Evolutionary conservation across 2,113 vertebrate genomes (phyloP), one percentile per base, ranked within the genome.

Genomic region (Lethenteron camtschaticum): DNA sequence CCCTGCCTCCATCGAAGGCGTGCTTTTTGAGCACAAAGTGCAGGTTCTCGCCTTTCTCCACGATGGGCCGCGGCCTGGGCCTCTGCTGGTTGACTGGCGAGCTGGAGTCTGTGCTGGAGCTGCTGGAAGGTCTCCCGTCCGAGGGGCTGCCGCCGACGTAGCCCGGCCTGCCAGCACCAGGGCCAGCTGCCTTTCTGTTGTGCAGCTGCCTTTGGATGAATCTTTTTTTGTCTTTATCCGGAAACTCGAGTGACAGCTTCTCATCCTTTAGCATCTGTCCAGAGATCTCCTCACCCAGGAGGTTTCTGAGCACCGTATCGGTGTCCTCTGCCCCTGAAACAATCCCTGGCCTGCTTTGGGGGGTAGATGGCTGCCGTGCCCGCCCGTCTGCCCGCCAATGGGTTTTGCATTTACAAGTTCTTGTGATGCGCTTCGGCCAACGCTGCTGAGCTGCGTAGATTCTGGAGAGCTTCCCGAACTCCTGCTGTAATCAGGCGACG

Each of bases 121-220:
- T 90, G 0, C 89, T 95, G 68, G 92, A 83, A 0, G 89, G 89
- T 58, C 89, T 81, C 77, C 94, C 90, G 87, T 90, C 94, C 73
- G 95, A 82, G 75, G 92, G 89, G 60, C 87, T 85, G 41, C 41
- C 41, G 5, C 41, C 41, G 6, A 41, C 41, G 41, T 41, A 41
- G 9, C 63, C 69, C 95, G 81, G 57, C 90, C 79, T 1, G 87
- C 87, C 66, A 95, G 78, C 76, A 94, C 96, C 68, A 91, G 79
- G 71, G 94, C 90, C 56, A 86, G 81, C 76, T 84, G 81, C 75
- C 91, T 88, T 68, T 79, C 78, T 68, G 85, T 72, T 78, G 81
- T 18, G 81, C 77, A 69, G 81, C 78, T 12, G 76, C 68, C 56
- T 69, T 73, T 70, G 70, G 18, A 3, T 73, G 77, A 72, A 58